A percentile compares a stretch with the other conserved stretches of the same genome.
Evolutionary conservation across 2,888 invertebrate genomes (phyloP).

Genomic region (Macrophya annulata): DNA sequence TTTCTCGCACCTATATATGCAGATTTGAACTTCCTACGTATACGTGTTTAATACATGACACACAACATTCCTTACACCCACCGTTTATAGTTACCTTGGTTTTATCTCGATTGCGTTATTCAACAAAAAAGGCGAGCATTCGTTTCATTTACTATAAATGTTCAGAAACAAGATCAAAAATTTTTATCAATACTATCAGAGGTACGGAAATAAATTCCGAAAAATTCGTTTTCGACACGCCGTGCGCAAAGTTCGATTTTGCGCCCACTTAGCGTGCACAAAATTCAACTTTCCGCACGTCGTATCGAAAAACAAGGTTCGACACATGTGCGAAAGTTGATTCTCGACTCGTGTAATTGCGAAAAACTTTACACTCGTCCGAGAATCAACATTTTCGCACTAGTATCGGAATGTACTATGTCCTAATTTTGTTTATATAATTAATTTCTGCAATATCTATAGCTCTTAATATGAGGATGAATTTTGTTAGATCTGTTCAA

Average conservation of each 20-base stretch:
- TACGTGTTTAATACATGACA: constrained; percentile 7
- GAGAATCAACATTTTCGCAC: too few relatives aligned
- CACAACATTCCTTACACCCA: constrained; percentile 43
- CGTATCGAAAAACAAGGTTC: too few relatives aligned
- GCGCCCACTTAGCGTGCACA: too few relatives aligned
- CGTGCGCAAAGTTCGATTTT: too few relatives aligned
- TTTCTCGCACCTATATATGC: constrained; percentile 21
- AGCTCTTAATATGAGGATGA: neutral
- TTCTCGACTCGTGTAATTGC: too few relatives aligned
- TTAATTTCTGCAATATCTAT: neutral
- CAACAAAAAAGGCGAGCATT: neutral
- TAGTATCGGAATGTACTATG: too few relatives aligned
- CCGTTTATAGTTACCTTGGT: neutral
- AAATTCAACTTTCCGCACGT: too few relatives aligned
- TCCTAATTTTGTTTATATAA: neutral
- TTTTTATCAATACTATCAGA: neutral
- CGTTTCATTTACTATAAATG: neutral
- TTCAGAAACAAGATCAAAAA: neutral
- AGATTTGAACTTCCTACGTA: constrained; percentile 35
- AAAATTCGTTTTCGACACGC: too few relatives aligned
- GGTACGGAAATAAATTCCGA: neutral
- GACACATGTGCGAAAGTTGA: too few relatives aligned
- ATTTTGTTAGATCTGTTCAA: neutral
- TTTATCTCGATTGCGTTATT: constrained; percentile 38
- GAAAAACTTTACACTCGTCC: too few relatives aligned